These are phyloP conservation scores for Borostomias antarcticus DNA, from an alignment of 2,797 vertebrate genomes.

Conservation along the genomic window DNA sequence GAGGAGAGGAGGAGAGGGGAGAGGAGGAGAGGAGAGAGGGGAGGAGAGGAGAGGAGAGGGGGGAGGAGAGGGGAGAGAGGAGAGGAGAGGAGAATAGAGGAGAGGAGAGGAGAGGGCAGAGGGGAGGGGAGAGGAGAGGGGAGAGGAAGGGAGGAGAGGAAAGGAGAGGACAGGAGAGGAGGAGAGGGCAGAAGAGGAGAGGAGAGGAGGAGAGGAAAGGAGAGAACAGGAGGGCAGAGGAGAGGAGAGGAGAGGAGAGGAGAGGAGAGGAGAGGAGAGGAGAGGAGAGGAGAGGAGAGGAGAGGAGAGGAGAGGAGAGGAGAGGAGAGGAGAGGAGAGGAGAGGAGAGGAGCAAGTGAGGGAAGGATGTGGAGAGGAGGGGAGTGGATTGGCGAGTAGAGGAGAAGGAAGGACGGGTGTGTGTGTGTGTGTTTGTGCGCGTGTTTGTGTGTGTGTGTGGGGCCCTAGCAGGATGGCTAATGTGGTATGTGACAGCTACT, in stretches of 20 bases:
- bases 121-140: slow-evolving; percentile 19
- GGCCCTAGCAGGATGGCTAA: too few relatives aligned
- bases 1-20: not conserved
- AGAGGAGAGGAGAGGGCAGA: not conserved
- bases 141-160: slow-evolving; percentile 6
- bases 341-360: too few relatives aligned
- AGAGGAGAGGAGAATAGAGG: not conserved
- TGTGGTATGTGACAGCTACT: not conserved
- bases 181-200: too few relatives aligned
- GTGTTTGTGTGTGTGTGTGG: too few relatives aligned
- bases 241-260: not conserved
- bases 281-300: not conserved
- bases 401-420: not conserved
- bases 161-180: too few relatives aligned
- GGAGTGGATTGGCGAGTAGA: not conserved
- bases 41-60: not conserved
- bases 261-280: not conserved
- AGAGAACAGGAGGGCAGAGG: not conserved
- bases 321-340: not conserved
- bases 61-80: not conserved
- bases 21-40: not conserved
- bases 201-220: too few relatives aligned
- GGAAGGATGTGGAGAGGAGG: too few relatives aligned
- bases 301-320: not conserved
- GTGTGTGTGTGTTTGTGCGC: too few relatives aligned